Percentiles rank a stretch among this genome's conserved stretches.
Evolutionary conservation across 2,113 vertebrate species (phyloP).

Genomic region (Hippolais icterina): DNA sequence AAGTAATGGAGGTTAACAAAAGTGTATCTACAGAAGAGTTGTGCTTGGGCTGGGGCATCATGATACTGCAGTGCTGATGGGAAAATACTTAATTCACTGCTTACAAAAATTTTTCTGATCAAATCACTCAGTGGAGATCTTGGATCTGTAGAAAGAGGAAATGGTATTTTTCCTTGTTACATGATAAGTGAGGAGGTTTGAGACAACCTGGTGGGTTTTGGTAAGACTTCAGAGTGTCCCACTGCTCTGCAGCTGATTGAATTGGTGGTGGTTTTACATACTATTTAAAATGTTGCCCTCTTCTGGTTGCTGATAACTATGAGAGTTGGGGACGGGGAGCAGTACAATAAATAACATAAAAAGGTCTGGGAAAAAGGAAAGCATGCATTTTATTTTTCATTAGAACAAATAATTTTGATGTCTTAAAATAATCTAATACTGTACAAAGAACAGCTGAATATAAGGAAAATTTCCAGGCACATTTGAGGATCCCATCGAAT

Average conservation of each 20-base stretch:
- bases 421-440: background rate
- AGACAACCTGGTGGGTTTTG: background rate
- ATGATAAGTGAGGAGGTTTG: background rate
- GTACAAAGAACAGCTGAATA: background rate
- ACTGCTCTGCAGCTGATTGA: background rate
- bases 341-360: rapidly evolving
- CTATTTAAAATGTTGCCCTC: conserved; percentile 66
- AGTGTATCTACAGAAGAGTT: background rate
- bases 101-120: background rate
- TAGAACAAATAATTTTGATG: background rate
- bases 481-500: background rate
- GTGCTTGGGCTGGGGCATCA: background rate
- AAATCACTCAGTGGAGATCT: background rate
- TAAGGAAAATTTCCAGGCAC: background rate
- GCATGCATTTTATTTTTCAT: background rate
- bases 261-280: background rate
- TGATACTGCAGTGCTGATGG: background rate
- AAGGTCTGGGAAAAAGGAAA: background rate
- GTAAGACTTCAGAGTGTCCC: rapidly evolving
- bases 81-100: background rate
- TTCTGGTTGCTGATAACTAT: conserved; percentile 30
- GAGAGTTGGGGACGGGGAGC: background rate
- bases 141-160: background rate
- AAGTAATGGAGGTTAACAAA: background rate
- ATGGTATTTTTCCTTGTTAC: background rate